Evolutionary conservation across 2,888 invertebrate genomes (phyloP).

Genomic region (Pristionchus maxplancki): DNA sequence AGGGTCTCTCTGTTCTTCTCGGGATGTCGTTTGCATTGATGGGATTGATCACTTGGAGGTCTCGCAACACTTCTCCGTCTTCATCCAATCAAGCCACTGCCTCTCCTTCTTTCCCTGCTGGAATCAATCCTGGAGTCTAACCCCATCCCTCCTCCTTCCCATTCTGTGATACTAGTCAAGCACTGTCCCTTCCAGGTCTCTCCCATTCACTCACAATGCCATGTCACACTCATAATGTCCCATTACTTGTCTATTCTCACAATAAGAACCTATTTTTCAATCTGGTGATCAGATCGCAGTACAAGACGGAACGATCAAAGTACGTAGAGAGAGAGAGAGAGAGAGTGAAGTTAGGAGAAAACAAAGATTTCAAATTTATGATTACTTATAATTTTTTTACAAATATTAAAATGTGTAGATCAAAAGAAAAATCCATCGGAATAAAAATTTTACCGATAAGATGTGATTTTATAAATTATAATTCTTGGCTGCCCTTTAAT

Average conservation of each 20-base stretch:
- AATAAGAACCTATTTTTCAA: neutral
- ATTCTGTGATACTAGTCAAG: conserved; percentile 13
- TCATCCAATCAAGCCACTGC: conserved; percentile 37
- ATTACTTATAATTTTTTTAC: too few species aligned
- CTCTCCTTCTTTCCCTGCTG: conserved; percentile 37
- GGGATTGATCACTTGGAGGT: conserved; percentile 17
- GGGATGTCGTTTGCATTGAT: conserved; percentile 29
- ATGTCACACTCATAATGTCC: conserved; percentile 26
- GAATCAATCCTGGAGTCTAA: conserved; percentile 50
- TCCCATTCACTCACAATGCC: conserved; percentile 11
- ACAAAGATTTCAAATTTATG: too few species aligned
- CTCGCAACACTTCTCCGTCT: neutral
- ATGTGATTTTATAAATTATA: too few species aligned
- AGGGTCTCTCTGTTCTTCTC: conserved; percentile 43
- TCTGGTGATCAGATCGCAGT: neutral
- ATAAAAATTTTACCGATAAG: too few species aligned
- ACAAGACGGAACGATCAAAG: too few species aligned
- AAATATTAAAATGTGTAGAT: too few species aligned
- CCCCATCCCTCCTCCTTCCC: neutral
- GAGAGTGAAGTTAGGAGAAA: too few species aligned
- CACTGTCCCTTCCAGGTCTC: neutral
- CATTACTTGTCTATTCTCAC: neutral
- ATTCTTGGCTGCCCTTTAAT: too few species aligned
- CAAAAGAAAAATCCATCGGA: too few species aligned
- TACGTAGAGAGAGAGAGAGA: too few species aligned